Percentiles rank a stretch among this genome's conserved stretches.
Conservation (phyloP, 2,113 vertebrate genomes). For the Apistogramma diplotaenia region DNA sequence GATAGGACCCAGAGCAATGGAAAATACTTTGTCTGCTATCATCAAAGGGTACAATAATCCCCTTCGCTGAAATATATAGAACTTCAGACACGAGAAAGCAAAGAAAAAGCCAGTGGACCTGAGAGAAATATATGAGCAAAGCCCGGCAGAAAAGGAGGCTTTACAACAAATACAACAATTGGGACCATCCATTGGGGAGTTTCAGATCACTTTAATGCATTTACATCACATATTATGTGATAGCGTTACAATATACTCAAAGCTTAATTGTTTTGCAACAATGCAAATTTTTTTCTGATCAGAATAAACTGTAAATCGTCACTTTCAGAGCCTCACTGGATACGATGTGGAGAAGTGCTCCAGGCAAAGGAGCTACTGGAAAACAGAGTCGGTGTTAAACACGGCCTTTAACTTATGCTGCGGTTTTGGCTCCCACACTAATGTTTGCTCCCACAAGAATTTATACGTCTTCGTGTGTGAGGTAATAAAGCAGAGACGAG, state of each 20-base stretch:
- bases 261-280: background rate
- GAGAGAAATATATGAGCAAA: background rate
- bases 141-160: background rate
- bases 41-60: constrained; percentile 58
- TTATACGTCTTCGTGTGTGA: constrained; percentile 36
- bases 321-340: background rate
- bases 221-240: background rate
- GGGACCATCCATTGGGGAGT: background rate
- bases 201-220: background rate
- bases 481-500: constrained; percentile 44
- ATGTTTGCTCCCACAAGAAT: constrained; percentile 27
- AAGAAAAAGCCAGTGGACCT: constrained; percentile 16
- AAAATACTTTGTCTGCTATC: constrained; percentile 52
- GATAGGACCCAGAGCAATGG: constrained; percentile 22
- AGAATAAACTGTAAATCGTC: constrained; percentile 10
- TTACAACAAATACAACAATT: background rate
- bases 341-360: constrained; percentile 6
- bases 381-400: constrained; percentile 27
- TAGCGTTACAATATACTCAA: background rate
- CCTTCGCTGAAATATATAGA: constrained; percentile 23
- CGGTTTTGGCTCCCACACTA: background rate
- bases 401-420: constrained; percentile 37
- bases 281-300: constrained; percentile 20
- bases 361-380: constrained; percentile 6
- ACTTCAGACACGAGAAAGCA: constrained; percentile 20